phyloP scores from a whole-genome alignment of 2,113 vertebrate species.

The Seriola rivoliana region DNA sequence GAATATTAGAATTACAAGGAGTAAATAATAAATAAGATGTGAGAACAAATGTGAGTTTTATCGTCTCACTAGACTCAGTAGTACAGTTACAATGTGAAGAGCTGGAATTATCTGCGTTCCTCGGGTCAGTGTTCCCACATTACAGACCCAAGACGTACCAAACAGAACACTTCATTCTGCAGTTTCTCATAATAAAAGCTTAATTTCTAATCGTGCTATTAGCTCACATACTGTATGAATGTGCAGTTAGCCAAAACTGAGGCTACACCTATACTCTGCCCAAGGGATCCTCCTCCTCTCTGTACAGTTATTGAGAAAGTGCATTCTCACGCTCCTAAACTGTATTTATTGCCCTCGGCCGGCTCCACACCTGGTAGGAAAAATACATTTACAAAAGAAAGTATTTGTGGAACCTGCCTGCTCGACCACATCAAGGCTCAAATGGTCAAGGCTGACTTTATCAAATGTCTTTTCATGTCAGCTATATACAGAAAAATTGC shows the following conservation, averaged over 20 bases:
- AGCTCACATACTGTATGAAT: conserved; percentile 19
- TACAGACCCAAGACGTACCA: conserved; percentile 23
- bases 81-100: conserved; percentile 74
- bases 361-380: conserved; percentile 52
- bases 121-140: conserved; percentile 31
- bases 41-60: conserved; percentile 59
- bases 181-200: conserved; percentile 30
- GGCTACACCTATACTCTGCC: conserved; percentile 6
- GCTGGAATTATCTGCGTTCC: conserved; percentile 35
- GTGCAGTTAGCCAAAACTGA: conserved; percentile 19
- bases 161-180: conserved; percentile 38
- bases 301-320: conserved; percentile 40
- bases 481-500: conserved; percentile 78
- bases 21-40: conserved; percentile 80
- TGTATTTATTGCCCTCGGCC: conserved; percentile 55
- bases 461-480: conserved; percentile 29
- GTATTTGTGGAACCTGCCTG: conserved; percentile 29
- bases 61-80: conserved; percentile 80
- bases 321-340: conserved; percentile 23
- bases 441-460: conserved; percentile 50
- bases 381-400: conserved; percentile 60
- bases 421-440: conserved; percentile 61
- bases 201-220: conserved; percentile 39
- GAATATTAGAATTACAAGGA: conserved; percentile 66
- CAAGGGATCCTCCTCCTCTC: conserved; percentile 9